Evolutionary conservation across 2,797 vertebrate species (phyloP).

Genomic region (Rhynchotus rufescens): DNA sequence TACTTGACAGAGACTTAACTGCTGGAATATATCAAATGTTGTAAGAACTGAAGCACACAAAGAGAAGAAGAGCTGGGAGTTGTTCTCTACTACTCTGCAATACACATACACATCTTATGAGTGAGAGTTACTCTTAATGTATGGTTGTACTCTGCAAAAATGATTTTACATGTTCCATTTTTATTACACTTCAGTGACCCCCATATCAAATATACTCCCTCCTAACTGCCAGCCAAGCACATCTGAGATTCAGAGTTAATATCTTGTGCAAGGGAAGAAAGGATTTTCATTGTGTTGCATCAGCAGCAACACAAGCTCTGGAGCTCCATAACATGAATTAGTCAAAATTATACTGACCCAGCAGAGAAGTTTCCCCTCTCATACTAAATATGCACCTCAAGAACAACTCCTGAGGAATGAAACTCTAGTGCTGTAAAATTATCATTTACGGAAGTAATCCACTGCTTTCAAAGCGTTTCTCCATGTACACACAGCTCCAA

Average conservation of each 20-base stretch:
- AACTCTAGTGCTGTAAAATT: not conserved
- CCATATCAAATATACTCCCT: not conserved
- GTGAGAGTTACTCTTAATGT: not conserved
- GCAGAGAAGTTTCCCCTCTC: not conserved
- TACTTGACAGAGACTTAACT: not conserved
- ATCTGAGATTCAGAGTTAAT: not conserved
- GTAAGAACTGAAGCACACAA: not conserved
- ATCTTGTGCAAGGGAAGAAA: not conserved
- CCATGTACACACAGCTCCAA: not conserved
- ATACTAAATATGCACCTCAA: not conserved
- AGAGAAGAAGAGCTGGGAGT: not conserved
- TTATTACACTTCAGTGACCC: not conserved
- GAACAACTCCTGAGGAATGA: not conserved
- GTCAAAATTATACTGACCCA: not conserved
- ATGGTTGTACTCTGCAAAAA: not conserved
- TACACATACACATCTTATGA: not conserved
- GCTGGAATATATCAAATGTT: not conserved
- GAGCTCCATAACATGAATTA: not conserved
- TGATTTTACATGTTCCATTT: not conserved
- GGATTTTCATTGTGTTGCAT: not conserved
- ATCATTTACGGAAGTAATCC: not conserved
- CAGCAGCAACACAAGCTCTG: not conserved
- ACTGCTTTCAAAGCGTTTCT: not conserved
- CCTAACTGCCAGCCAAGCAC: not conserved
- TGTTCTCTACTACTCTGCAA: not conserved